These are phyloP conservation scores for Ormia ochracea DNA, from an alignment of 2,888 invertebrate genomes.

Conservation along the genomic window DNA sequence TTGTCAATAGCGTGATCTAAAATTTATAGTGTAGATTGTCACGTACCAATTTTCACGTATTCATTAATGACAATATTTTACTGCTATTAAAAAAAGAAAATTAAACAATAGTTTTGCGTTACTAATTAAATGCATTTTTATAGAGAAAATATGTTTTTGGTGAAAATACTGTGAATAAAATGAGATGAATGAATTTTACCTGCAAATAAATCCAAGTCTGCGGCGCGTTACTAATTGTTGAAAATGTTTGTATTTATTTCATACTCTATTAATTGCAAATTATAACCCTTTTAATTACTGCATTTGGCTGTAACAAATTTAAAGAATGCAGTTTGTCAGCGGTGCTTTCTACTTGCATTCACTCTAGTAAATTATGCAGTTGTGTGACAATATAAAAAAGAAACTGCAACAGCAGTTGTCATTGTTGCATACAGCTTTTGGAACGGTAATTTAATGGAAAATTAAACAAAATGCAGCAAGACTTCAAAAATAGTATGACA, in stretches of 20 bases:
- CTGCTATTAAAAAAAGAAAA: not conserved
- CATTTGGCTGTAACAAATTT: slow-evolving; percentile 31
- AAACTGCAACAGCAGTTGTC: slow-evolving; percentile 3
- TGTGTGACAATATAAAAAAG: slow-evolving; percentile 31
- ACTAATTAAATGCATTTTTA: slow-evolving; percentile 42
- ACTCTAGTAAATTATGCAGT: slow-evolving; percentile 17
- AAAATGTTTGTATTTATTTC: slow-evolving; percentile 8
- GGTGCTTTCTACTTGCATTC: slow-evolving; percentile 48
- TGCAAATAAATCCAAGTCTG: slow-evolving; percentile 19
- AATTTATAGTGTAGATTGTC: too few species aligned
- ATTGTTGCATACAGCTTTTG: not conserved
- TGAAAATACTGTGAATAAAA: not conserved
- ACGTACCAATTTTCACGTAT: not conserved
- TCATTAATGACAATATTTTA: slow-evolving; percentile 1
- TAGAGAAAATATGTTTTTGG: slow-evolving; percentile 38
- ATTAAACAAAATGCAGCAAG: too few species aligned
- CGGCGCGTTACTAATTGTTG: slow-evolving; percentile 43
- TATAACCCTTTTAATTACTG: slow-evolving; percentile 60
- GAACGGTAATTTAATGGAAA: too few species aligned
- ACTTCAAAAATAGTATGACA: too few species aligned
- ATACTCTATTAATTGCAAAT: slow-evolving; percentile 53
- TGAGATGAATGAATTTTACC: not conserved
- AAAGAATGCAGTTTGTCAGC: not conserved
- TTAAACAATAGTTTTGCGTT: slow-evolving; percentile 14
- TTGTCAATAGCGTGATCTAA: too few species aligned